Percentiles rank a stretch among this genome's conserved stretches.
Conservation (phyloP, 2,888 invertebrate genomes). For the Agriopis aurantiaria region DNA sequence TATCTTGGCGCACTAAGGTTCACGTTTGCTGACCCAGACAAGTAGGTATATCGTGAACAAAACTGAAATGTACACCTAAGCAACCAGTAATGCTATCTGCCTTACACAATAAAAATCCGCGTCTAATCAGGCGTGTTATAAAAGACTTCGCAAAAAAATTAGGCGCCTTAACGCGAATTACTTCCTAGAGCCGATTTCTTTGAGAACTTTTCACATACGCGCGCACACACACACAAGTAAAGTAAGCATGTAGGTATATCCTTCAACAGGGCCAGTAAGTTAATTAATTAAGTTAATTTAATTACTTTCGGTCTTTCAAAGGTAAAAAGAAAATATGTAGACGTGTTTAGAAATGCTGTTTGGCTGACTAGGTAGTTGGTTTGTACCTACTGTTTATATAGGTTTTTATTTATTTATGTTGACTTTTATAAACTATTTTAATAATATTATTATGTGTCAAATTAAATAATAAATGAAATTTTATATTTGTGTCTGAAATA, state of each 20-base stretch:
- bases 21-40: no score
- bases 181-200: constrained; percentile 20
- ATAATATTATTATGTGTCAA: no score
- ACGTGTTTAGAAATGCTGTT: background rate
- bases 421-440: no score
- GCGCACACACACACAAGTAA: background rate
- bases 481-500: no score
- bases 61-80: background rate
- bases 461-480: no score
- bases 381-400: no score
- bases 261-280: background rate
- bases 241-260: background rate
- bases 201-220: constrained; percentile 3
- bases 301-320: background rate
- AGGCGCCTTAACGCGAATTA: constrained; percentile 30
- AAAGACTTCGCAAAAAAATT: constrained; percentile 33
- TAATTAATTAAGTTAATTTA: constrained; percentile 16
- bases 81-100: constrained; percentile 16
- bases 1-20: no score
- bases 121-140: constrained; percentile 32
- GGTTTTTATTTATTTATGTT: no score
- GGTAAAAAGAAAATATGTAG: background rate
- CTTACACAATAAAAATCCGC: constrained; percentile 31
- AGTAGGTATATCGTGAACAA: background rate
- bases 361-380: background rate